Conservation (phyloP, 2,888 invertebrate genomes). For the Rotaria socialis region DNA sequence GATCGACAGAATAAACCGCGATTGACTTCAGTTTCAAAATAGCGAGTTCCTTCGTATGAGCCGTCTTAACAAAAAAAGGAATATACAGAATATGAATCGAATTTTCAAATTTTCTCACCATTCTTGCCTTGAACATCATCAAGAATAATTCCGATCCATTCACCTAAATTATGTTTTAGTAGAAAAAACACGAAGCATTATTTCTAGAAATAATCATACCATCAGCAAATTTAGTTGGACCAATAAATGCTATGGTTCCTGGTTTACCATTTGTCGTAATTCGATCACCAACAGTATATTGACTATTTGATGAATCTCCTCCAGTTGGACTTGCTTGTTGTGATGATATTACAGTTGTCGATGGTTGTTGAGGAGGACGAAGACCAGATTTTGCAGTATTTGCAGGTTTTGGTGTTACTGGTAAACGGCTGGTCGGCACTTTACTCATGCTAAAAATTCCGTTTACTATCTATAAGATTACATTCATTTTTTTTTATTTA, state of each 20-base stretch:
- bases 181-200: too few relatives aligned
- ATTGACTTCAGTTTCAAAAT: conserved; percentile 59
- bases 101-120: not conserved
- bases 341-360: not conserved
- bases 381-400: not conserved
- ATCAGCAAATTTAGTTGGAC: conserved; percentile 58
- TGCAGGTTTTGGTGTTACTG: not conserved
- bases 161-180: not conserved
- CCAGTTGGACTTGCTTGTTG: not conserved
- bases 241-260: conserved; percentile 58
- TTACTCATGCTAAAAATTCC: not conserved
- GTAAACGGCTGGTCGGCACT: conserved; percentile 32
- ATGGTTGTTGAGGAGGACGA: not conserved
- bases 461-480: not conserved
- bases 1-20: conserved; percentile 62
- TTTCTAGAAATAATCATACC: conserved; percentile 52
- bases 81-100: not conserved
- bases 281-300: conserved; percentile 70
- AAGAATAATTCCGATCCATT: conserved; percentile 54
- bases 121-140: conserved; percentile 59
- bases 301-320: conserved; percentile 66
- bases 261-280: conserved; percentile 68
- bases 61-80: conserved; percentile 51
- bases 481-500: not conserved
- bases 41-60: conserved; percentile 56